Conservation (phyloP, 2,888 invertebrate species). For the Pharmacophagus antenor region DNA sequence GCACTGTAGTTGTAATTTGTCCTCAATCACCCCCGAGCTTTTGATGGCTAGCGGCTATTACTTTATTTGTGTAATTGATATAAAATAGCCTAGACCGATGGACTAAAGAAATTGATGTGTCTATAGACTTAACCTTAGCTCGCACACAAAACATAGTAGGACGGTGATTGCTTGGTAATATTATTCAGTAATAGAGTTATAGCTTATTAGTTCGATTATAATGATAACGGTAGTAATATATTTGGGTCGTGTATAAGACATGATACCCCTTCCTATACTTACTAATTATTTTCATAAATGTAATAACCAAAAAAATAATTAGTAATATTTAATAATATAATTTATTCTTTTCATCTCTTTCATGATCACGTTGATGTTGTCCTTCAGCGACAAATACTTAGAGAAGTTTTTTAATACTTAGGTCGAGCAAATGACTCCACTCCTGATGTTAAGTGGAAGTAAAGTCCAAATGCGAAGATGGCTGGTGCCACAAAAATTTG, state of each 20-base stretch:
- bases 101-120: slow-evolving; percentile 7
- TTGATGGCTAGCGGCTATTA: slow-evolving; percentile 30
- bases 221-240: not conserved
- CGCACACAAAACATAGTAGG: not conserved
- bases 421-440: too few relatives aligned
- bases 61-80: slow-evolving; percentile 22
- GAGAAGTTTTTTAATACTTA: too few relatives aligned
- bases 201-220: not conserved
- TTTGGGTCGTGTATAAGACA: too few relatives aligned
- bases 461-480: too few relatives aligned
- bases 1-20: slow-evolving; percentile 34
- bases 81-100: not conserved
- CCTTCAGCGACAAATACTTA: too few relatives aligned
- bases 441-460: too few relatives aligned
- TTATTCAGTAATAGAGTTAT: not conserved
- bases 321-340: not conserved
- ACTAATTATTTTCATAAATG: too few relatives aligned
- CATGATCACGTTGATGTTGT: too few relatives aligned
- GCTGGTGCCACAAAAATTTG: too few relatives aligned
- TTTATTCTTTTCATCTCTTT: not conserved
- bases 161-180: not conserved
- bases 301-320: too few relatives aligned
- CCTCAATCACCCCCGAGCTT: slow-evolving; percentile 29
- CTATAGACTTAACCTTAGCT: slow-evolving; percentile 1
- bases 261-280: too few relatives aligned